Conservation (phyloP, 2,113 vertebrate genomes). For the Salvelinus namaycush region DNA sequence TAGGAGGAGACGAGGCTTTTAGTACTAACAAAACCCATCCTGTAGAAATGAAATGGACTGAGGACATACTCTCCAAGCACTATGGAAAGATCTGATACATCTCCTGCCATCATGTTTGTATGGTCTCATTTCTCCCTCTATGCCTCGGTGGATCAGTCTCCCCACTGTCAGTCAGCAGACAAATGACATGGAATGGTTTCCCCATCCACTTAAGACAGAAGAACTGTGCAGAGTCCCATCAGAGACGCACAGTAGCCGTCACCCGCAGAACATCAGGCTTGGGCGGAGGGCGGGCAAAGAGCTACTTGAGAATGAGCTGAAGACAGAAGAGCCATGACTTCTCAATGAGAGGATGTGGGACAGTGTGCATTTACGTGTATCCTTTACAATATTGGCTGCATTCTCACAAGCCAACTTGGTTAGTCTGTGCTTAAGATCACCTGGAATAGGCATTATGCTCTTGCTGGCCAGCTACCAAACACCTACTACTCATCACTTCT, state of each 20-base stretch:
- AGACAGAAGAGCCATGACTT: slow-evolving; percentile 7
- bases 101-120: slow-evolving; percentile 28
- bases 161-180: slow-evolving; percentile 13
- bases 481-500: slow-evolving; percentile 2
- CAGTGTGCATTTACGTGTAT: no score
- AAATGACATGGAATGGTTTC: not conserved
- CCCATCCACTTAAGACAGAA: no score
- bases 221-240: no score
- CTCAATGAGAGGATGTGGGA: not conserved
- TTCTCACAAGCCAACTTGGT: slow-evolving; percentile 3
- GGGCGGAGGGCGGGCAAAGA: not conserved
- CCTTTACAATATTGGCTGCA: not conserved
- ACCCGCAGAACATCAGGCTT: not conserved
- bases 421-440: not conserved
- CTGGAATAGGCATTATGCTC: not conserved
- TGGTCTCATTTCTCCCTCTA: slow-evolving; percentile 1
- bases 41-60: slow-evolving; percentile 29
- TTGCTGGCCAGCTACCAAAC: slow-evolving; percentile 18
- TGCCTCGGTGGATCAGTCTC: slow-evolving; percentile 23
- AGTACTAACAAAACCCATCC: slow-evolving; percentile 26
- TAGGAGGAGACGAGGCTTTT: not conserved
- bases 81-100: slow-evolving; percentile 25
- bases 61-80: slow-evolving; percentile 21
- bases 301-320: not conserved
- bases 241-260: not conserved